Evolutionary conservation across 2,888 invertebrate species (phyloP), one percentile per base, ranked within the genome.

Genomic region (Parasteatoda lunata): DNA sequence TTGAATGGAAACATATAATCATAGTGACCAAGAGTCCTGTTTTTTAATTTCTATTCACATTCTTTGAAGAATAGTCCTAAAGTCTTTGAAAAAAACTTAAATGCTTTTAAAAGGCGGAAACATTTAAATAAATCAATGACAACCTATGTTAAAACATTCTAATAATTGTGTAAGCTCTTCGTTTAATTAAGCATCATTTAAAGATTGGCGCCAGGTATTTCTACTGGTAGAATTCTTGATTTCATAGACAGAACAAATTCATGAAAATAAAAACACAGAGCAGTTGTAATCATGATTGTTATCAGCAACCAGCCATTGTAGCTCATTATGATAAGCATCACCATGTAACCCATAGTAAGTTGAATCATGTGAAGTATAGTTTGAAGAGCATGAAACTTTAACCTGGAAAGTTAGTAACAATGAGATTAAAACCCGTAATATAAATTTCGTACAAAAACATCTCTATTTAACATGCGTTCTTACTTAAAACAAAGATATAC

Each of bases 311-410:
- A 88, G 13, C 64, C 84, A 80, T 88, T 88, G 64, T 77, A 88
- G 65, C 88, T 84, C 88, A 88, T 88, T 45, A 88, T 48, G n/a
- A 88, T 81, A 5, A 88, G 68, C 88, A 88, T 88, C 54, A 88
- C 49, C 80, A 88, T 84, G 30, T 88, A 88, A 30, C 88, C 88
- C 81, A 88, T 69, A 3, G 84, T 47, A 52, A 88, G 75, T 49
- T 88, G 88, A 47, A 84, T 45, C 84, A 88, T 84, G 15, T 88
- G 79, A 4, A 88, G 75, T 11, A 88, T 48, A 13, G 88, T 73
- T 49, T 88, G 88, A 47, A 88, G 51, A 59, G 72, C 77, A 64
- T 88, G 88, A 9, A 80, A 88, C 47, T 88, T 88, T 48, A 88
- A 65, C 45, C 88, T 88, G 48, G 13, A 88, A 81, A 59, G 59